Conservation (phyloP, 2,888 invertebrate genomes). For the Hyppa rectilinea region DNA sequence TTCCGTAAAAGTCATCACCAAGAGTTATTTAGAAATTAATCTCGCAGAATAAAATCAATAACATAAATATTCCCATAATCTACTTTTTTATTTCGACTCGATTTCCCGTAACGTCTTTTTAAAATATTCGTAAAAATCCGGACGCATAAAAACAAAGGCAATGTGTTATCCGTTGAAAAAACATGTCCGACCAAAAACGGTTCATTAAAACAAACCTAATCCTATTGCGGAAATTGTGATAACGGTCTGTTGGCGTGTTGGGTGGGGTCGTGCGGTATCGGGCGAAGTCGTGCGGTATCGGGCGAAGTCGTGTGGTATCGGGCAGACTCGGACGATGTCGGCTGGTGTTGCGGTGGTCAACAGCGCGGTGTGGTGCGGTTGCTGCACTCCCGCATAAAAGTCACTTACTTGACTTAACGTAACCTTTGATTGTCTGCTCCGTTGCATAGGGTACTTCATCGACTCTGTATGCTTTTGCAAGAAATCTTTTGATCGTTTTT, state of each 20-base stretch:
- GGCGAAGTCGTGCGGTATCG: slow-evolving; percentile 18
- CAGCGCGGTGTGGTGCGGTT: slow-evolving; percentile 22
- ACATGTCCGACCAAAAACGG: slow-evolving; percentile 58
- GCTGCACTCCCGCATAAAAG: slow-evolving; percentile 13
- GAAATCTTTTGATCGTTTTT: too few species aligned
- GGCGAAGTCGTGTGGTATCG: slow-evolving; percentile 23
- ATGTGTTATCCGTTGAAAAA: slow-evolving; percentile 55
- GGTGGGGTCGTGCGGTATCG: slow-evolving; percentile 41
- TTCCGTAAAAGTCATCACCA: background rate
- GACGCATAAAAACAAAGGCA: slow-evolving; percentile 41
- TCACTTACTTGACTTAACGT: slow-evolving; percentile 25
- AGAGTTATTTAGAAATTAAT: background rate
- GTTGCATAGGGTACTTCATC: background rate
- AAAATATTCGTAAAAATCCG: slow-evolving; percentile 24
- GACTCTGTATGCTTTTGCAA: too few species aligned
- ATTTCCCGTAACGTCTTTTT: slow-evolving; percentile 8
- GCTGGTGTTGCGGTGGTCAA: background rate
- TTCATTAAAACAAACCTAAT: slow-evolving; percentile 69
- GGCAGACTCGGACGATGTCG: slow-evolving; percentile 24
- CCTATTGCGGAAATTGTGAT: slow-evolving; percentile 67
- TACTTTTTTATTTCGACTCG: background rate
- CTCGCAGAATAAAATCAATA: background rate
- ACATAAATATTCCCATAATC: background rate
- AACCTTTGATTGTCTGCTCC: background rate
- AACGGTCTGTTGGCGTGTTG: slow-evolving; percentile 58